Evolutionary conservation across 2,113 vertebrate genomes (phyloP).

Genomic region (Bucco capensis): DNA sequence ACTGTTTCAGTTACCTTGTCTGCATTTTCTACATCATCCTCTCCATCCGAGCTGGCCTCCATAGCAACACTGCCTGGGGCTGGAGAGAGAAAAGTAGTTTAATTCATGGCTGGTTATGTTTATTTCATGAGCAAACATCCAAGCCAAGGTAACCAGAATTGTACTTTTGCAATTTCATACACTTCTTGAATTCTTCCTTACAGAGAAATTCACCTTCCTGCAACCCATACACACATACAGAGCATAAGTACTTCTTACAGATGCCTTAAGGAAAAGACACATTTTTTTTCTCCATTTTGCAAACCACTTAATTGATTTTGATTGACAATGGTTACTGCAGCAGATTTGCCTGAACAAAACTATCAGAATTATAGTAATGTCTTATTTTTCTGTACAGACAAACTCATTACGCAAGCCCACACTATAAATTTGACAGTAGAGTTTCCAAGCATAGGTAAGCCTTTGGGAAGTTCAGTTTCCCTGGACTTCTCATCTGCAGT

Average conservation of each 20-base stretch:
- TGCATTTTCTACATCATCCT: constrained; percentile 82
- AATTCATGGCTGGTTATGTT: neutral
- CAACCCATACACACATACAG: neutral
- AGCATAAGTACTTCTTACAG: neutral
- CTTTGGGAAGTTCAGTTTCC: neutral
- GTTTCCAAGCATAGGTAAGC: neutral
- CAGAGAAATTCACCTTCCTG: neutral
- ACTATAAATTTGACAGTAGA: neutral
- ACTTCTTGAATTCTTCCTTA: neutral
- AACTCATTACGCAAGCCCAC: neutral
- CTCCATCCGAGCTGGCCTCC: constrained; percentile 80
- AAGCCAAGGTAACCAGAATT: neutral
- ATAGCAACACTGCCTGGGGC: constrained; percentile 73
- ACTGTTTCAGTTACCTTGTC: constrained; percentile 97
- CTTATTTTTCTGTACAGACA: neutral
- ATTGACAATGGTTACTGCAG: neutral
- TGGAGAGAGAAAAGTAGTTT: neutral
- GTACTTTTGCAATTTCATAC: neutral
- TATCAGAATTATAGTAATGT: fast-evolving
- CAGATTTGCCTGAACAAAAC: neutral
- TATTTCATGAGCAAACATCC: neutral
- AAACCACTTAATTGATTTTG: neutral
- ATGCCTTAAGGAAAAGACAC: neutral
- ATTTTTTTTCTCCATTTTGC: neutral
- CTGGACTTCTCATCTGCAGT: neutral